Base-by-base conservation (phyloP, 2,888 invertebrate species). In the Spisula solida region DNA sequence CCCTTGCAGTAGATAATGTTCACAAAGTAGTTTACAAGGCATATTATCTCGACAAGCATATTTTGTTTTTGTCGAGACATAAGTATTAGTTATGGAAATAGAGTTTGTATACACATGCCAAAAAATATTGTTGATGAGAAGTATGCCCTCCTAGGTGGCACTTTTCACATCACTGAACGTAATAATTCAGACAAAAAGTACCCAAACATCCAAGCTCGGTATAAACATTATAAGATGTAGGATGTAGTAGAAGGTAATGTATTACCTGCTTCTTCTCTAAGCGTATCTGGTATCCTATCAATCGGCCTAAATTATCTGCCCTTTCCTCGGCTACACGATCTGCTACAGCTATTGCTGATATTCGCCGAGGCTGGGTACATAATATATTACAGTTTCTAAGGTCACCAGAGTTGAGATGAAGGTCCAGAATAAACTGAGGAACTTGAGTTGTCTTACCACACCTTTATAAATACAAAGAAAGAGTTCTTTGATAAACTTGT, bases 321-420 rank as follows among this genome's bases (percentile, higher is more conserved):
- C 99, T 97, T 96, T 99, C 99, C 78, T 98, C 97, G 0, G 99
- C 98, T 8, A 99, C 98, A 95, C 99, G 97, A 93, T 98, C 98
- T 0, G 99, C 98, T 1, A 99, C 96, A 34, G 98, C 98, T 81
- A 98, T 98, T 0, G 99, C 99, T 66, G 98, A 98, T 89, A 99
- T 99, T 89, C 99, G 97, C 87, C 99, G 97, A 0, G 99, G 99
- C 96, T 99, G 99, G 25, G 96, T 96, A 91, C 96, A 96, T 70
- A 96, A 70, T 66, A 96, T 95, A 92, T 96, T 95, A 87, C 95
- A 95, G 34, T 94, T 84, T 56, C 94, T 90, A 70, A 92, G 87
- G 81, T 93, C 92, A 51, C 89, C 90, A 51, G 97, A 97, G 88
- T 97, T 95, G 56, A 99, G 97, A 93, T 97, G 98, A 92, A 98